A percentile compares a stretch with the other conserved stretches of the same genome.
Evolutionary conservation across 2,113 vertebrate species (phyloP).

Genomic region (Caloenas nicobarica): DNA sequence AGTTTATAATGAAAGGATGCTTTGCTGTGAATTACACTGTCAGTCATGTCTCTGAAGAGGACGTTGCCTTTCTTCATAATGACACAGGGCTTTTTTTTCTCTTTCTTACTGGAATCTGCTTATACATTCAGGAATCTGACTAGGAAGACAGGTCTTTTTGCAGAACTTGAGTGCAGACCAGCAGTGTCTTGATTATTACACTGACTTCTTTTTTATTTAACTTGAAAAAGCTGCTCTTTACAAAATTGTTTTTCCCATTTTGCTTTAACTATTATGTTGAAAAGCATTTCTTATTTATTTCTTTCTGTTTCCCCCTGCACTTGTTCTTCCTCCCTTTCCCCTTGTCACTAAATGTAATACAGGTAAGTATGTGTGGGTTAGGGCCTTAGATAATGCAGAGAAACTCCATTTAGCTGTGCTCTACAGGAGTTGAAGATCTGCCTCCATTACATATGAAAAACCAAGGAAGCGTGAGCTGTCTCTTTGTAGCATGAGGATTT

Average conservation of each 20-base stretch:
- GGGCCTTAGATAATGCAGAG: not conserved
- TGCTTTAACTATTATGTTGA: not conserved
- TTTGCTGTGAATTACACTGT: conserved; percentile 34
- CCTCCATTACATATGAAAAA: not conserved
- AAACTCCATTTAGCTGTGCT: not conserved
- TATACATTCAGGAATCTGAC: not conserved
- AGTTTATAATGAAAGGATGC: conserved; percentile 35
- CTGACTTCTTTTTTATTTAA: not conserved
- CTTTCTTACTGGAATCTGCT: not conserved
- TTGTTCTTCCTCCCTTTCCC: not conserved
- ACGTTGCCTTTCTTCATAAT: not conserved
- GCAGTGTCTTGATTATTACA: not conserved
- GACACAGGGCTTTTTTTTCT: not conserved
- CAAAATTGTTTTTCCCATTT: not conserved
- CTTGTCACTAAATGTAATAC: not conserved
- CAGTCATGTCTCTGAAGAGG: conserved; percentile 17
- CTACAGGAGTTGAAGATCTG: not conserved
- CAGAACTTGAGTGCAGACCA: not conserved
- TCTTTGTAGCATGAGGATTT: not conserved
- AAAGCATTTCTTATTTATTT: not conserved
- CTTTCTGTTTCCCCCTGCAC: not conserved
- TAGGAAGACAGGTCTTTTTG: not conserved
- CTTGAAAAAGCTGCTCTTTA: not conserved
- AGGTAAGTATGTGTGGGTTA: not conserved
- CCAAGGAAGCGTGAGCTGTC: not conserved